Base-by-base conservation (phyloP, 1,140 invertebrate genomes). In the Olivierus martensii region DNA sequence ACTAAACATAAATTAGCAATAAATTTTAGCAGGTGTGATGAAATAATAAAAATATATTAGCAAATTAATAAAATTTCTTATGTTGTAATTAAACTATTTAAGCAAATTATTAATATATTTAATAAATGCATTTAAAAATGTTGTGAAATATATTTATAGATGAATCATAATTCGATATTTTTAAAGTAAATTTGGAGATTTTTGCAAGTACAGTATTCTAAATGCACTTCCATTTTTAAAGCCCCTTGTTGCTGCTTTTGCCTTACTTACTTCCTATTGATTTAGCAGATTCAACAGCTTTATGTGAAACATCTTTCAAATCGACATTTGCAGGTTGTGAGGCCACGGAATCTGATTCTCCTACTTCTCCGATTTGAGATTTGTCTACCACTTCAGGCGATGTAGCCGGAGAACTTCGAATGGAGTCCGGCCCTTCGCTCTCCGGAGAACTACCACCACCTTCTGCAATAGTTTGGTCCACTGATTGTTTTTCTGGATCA, bases 231-330 rank as follows among this genome's bases (percentile, higher is more conserved):
- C 28, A 39, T 39, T 46, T 18, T 36, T 41, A 43, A 41, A 14
- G 46, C 12, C 22, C 4, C 12, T 47, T 11, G 12, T 11, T 14
- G 21, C 7, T 14, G 28, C 5, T 14, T 14, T 17, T 9, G 10
- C 15, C 28, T 19, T 14, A 67, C 68, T 62, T 60, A 72, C 81
- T 92, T 60, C 90, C 90, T 67, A 93, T 66, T 59, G 69, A 69
- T 85, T 93, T 67, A 77, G 87, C 89, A 28, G 87, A 84, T 58
- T 86, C 86, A 57, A 91, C 75, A 47, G 88, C 88, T 75, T 92
- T 92, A 60, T 83, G 87, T 58, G 87, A 89, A 64, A 89, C 87
- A 52, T 71, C 69, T 56, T 71, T 69, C 2, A 72, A 57, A 28
- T 66, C 65, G 14, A 50, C 49, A 38, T 45, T 48, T 38, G 55